phyloP scores from a whole-genome alignment of 2,797 vertebrate species.

The Octomys mimax region DNA sequence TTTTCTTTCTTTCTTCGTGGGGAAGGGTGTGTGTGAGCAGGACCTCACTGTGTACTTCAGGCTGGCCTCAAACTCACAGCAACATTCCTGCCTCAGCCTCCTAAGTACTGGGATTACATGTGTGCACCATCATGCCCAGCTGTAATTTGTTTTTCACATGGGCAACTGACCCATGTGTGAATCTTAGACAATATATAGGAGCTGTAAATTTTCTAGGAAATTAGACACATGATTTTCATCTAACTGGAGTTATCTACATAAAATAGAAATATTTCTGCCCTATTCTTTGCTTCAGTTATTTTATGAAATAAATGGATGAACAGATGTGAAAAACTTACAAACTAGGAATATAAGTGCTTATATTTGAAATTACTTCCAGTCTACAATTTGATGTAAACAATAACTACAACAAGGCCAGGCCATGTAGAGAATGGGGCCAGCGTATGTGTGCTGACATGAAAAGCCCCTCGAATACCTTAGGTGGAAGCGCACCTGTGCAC shows the following conservation, averaged over 20 bases:
- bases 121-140: neutral
- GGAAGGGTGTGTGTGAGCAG: neutral
- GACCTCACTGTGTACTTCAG: neutral
- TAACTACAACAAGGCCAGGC: neutral
- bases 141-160: neutral
- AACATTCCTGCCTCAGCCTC: neutral
- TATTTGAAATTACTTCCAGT: neutral
- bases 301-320: neutral
- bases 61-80: neutral
- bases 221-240: neutral
- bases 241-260: neutral
- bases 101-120: neutral
- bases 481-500: neutral
- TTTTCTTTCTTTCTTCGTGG: neutral
- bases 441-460: neutral
- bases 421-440: slow-evolving; percentile 23
- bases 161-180: neutral
- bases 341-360: neutral
- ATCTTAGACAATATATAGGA: neutral
- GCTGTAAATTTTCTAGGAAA: neutral
- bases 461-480: neutral
- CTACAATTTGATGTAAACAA: neutral
- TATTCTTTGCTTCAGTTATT: neutral
- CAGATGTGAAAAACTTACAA: neutral
- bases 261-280: neutral